phyloP scores from a whole-genome alignment of 2,113 vertebrate species.

The Erythrolamprus reginae region DNA sequence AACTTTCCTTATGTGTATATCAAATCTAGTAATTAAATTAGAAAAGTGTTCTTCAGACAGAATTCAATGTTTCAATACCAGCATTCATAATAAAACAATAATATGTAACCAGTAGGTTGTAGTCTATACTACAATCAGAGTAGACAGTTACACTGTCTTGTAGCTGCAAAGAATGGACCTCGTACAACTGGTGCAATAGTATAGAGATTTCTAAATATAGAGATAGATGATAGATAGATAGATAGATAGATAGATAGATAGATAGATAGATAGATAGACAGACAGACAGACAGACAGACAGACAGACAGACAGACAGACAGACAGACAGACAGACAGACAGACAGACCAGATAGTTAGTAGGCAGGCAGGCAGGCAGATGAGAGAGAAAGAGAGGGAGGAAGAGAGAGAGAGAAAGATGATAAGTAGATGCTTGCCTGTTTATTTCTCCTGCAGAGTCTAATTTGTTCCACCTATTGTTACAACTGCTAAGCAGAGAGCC shows the following conservation, averaged over 20 bases:
- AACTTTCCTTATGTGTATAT: background rate
- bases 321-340: too few relatives aligned
- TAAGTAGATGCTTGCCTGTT: background rate
- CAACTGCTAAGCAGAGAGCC: background rate
- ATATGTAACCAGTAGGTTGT: background rate
- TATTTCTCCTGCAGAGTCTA: background rate
- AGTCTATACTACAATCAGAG: too few relatives aligned
- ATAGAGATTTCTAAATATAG: too few relatives aligned
- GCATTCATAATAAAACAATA: background rate
- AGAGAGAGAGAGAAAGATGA: accelerated
- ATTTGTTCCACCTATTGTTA: background rate
- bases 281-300: too few relatives aligned
- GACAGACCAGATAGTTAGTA: too few relatives aligned
- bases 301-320: too few relatives aligned
- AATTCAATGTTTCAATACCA: background rate
- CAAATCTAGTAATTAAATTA: background rate
- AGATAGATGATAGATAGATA: background rate
- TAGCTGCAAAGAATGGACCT: background rate
- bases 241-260: background rate
- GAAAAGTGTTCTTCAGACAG: background rate
- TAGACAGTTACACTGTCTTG: too few relatives aligned
- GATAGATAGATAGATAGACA: too few relatives aligned
- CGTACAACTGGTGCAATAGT: background rate
- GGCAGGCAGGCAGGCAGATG: too few relatives aligned
- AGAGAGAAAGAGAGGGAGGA: too few relatives aligned